Conservation (phyloP, 2,797 vertebrate species). For the Gobio occitaniae region DNA sequence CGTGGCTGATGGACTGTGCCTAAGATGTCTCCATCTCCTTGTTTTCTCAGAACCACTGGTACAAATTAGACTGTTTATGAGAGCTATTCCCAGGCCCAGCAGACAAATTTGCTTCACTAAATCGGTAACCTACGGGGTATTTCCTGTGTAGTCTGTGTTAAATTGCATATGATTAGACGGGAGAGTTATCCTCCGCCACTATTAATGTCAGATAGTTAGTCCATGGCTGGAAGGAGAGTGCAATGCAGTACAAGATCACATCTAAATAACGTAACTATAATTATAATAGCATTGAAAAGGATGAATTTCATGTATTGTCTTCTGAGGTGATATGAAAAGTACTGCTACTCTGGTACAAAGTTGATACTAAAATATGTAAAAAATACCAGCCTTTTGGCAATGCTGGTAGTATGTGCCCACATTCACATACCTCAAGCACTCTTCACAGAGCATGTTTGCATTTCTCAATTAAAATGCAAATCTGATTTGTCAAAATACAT, state of each 20-base stretch:
- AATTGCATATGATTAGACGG: conserved; percentile 56
- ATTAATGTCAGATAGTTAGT: conserved; percentile 37
- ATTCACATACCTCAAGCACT: no score
- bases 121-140: conserved; percentile 39
- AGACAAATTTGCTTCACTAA: conserved; percentile 50
- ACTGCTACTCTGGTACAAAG: not conserved
- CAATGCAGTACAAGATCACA: not conserved
- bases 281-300: not conserved
- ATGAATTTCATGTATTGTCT: not conserved
- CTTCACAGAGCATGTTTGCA: not conserved
- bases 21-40: conserved; percentile 48
- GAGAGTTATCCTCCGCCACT: conserved; percentile 48
- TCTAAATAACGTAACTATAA: not conserved
- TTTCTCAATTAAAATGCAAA: no score
- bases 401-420: not conserved
- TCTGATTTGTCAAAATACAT: not conserved
- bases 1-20: conserved; percentile 19
- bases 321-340: not conserved
- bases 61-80: conserved; percentile 45
- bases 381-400: not conserved
- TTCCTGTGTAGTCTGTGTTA: conserved; percentile 51
- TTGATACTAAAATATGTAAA: not conserved
- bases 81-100: conserved; percentile 49
- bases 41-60: conserved; percentile 37
- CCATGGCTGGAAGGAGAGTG: conserved; percentile 8